Base-by-base conservation (phyloP, 2,113 vertebrate species). In the Nerophis lumbriciformis region DNA sequence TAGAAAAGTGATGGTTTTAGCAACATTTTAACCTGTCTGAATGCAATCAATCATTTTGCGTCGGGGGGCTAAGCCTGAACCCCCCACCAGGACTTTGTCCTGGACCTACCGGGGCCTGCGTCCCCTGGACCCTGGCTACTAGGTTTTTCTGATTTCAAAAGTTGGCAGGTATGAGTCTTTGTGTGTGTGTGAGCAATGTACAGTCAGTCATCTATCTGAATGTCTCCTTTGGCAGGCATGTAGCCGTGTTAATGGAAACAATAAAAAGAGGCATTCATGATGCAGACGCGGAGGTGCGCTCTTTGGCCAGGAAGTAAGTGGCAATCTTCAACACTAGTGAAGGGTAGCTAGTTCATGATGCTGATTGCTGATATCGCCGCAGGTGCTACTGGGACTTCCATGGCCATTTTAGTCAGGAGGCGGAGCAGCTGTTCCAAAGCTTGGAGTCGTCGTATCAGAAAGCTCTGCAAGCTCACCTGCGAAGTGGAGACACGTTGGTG, bases 241-340 rank as follows among this genome's bases (percentile, higher is more conserved):
- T 89, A 21, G 76, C 92, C 2, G 92, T 96, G 59, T 66, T 98
- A 63, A 93, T 91, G 80, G 95, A 98, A 83, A 98, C 94, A 0
- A 93, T 98, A 77, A 98, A 95, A 88, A 98, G 96, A 71, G 96
- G 96, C 44, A 90, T 98, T 84, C 94, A 95, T 16, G 96, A 98
- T 71, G 94, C 96, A 9, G 96, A 98, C 71, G 93, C 95, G 1
- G 96, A 98, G 75, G 95, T 94, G 79, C 92, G 94, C 87, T 93
- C 94, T 39, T 93, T 95, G 65, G 94, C 95, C 73, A 92, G 96
- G 76, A 98, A 93, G 96, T 98, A 85, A 90, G 94, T 51, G 5
- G 6, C 15, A 49, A 59, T 12, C 10, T 37, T 38, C 15, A 16
- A 38, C 59, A 60, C 14, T 37, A 21, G 35, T 28, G 21, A 60